Evolutionary conservation across 2,113 vertebrate genomes (phyloP), one percentile per base, ranked within the genome.

Genomic region (Alligator mississippiensis): DNA sequence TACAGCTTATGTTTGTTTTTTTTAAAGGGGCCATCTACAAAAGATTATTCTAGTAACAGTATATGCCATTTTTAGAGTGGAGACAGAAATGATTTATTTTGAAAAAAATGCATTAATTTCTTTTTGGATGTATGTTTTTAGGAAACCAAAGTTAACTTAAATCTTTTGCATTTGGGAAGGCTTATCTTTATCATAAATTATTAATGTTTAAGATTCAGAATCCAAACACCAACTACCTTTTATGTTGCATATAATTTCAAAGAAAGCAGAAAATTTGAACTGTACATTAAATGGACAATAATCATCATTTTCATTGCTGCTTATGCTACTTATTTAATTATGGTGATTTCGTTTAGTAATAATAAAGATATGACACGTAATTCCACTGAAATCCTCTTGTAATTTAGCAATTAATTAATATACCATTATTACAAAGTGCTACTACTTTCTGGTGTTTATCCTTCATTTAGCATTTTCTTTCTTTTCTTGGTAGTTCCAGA

Each of bases 191-290:
- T 86, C 17, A 77, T 76, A 88, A 11, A 17, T 27, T 11, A 13
- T 3, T 22, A 17, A 3, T 64, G 55, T 62, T 58, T 80, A 66
- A 92, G 80, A 90, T 85, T 62, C 16, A 78, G 59, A 87, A 25
- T 66, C 6, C 28, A 62, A 61, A 47, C 22, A 74, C 21, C 70
- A 74, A 24, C 30, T 47, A 74, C 11, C 18, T 75, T 92, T 88
- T 80, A 22, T 87, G 25, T 87, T 88, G 59, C 22, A 6, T 88
- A 77, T 75, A 84, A 92, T 81, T 79, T 88, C 30, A 92, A 87
- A 82, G 85, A 38, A 18, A 80, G 86, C 1, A 54, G 66, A 68
- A 93, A 95, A 80, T 90, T 87, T 21, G 3, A 90, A 11, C 60
- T 88, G 5, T 91, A 85, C 18, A 21, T 87, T 77, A 93, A 85